Percentiles rank a stretch among this genome's conserved stretches.
Conservation (phyloP, 2,888 invertebrate genomes). For the Catocala sponsa region DNA sequence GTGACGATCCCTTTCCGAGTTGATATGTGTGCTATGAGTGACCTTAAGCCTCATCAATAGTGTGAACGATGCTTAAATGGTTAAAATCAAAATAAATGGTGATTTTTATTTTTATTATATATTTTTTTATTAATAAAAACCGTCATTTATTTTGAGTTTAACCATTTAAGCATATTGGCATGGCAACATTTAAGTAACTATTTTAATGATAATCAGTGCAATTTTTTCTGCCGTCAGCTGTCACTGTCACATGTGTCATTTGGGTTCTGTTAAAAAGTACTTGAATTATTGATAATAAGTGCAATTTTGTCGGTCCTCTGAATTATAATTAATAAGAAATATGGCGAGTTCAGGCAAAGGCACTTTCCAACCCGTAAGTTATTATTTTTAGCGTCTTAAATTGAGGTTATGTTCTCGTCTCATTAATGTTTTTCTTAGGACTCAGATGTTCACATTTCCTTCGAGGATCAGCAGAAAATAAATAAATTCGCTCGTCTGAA, state of each 20-base stretch:
- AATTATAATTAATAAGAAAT: slow-evolving; percentile 11
- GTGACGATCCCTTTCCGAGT: too few species aligned
- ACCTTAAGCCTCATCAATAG: too few species aligned
- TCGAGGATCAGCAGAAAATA: slow-evolving; percentile 98
- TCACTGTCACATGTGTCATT: background rate
- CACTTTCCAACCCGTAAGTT: slow-evolving; percentile 91
- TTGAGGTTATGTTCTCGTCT: slow-evolving; percentile 32
- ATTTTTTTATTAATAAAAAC: too few species aligned
- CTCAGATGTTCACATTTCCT: slow-evolving; percentile 97
- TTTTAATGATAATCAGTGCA: too few species aligned
- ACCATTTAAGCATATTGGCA: too few species aligned
- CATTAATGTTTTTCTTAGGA: slow-evolving; percentile 85
- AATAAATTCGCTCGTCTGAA: slow-evolving; percentile 98
- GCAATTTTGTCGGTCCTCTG: background rate
- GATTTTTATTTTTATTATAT: too few species aligned
- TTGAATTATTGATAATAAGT: background rate
- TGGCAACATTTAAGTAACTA: too few species aligned
- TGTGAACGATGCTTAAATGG: too few species aligned
- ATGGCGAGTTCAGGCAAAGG: slow-evolving; percentile 88
- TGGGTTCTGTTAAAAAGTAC: background rate
- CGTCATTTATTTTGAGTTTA: too few species aligned
- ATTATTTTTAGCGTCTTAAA: slow-evolving; percentile 14
- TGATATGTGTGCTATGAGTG: too few species aligned
- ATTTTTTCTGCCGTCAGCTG: too few species aligned
- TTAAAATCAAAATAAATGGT: too few species aligned